Evolutionary conservation across 2,113 vertebrate species (phyloP).

Genomic region (Ictalurus punctatus): DNA sequence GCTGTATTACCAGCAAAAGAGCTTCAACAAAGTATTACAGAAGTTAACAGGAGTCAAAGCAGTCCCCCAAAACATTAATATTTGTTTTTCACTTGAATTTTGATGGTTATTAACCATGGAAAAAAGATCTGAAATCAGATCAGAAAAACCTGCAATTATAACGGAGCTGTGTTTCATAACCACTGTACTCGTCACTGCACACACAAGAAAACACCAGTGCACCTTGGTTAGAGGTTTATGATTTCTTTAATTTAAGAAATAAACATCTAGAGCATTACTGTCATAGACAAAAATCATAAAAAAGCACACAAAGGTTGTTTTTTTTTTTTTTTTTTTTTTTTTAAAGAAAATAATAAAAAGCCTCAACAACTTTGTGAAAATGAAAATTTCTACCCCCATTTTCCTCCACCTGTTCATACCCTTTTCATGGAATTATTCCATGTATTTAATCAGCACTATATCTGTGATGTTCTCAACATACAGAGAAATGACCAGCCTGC

Average conservation of each 20-base stretch:
- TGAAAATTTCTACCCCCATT: not conserved
- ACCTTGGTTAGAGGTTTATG: not conserved
- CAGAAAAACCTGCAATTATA: not conserved
- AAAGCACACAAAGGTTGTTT: not conserved
- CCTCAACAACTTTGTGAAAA: not conserved
- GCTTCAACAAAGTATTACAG: not conserved
- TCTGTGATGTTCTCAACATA: not conserved
- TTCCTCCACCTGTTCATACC: not conserved
- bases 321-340: too few species aligned
- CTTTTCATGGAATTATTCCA: not conserved
- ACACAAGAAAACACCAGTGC: not conserved
- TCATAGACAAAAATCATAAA: not conserved
- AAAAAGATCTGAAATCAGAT: not conserved
- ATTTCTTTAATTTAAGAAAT: not conserved
- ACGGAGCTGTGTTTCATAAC: not conserved
- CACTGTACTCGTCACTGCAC: not conserved
- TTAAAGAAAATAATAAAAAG: not conserved
- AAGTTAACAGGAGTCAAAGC: not conserved
- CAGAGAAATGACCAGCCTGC: not conserved
- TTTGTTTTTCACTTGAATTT: not conserved
- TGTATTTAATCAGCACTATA: not conserved
- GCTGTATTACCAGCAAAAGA: not conserved
- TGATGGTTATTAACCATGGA: not conserved
- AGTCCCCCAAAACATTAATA: not conserved
- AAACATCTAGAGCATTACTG: not conserved